Conservation (phyloP, 1,140 invertebrate genomes). For the Zaprionus nigranus region DNA sequence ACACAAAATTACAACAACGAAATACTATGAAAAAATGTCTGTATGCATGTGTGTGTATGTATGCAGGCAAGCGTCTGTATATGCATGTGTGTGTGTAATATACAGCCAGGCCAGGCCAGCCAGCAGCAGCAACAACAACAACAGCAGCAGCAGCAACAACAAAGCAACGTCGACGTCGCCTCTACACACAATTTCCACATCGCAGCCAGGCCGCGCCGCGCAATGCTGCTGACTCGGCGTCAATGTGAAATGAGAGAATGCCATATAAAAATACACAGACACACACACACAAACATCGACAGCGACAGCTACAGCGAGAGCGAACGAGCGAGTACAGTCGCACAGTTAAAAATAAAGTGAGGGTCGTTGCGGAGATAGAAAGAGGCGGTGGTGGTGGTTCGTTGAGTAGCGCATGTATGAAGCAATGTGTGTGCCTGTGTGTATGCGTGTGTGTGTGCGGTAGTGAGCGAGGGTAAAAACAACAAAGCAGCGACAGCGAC, state of each 20-base stretch:
- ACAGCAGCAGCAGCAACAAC: constrained; percentile 38
- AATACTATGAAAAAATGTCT: constrained; percentile 48
- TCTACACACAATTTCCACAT: constrained; percentile 56
- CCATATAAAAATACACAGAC: constrained; percentile 72
- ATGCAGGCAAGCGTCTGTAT: constrained; percentile 14
- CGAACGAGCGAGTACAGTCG: constrained; percentile 78
- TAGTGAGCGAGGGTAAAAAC: constrained; percentile 72
- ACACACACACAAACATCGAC: constrained; percentile 18
- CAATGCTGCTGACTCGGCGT: constrained; percentile 49
- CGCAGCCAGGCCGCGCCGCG: constrained; percentile 44
- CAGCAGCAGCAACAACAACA: neutral
- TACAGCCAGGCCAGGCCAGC: constrained; percentile 43
- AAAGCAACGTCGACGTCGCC: constrained; percentile 41
- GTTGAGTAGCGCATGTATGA: constrained; percentile 25
- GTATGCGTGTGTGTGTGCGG: constrained; percentile 22
- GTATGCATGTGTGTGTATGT: constrained; percentile 22
- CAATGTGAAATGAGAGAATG: constrained; percentile 67
- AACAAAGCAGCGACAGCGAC: constrained; percentile 68
- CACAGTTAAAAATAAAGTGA: constrained; percentile 83
- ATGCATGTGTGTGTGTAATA: constrained; percentile 29
- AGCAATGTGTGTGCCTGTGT: constrained; percentile 3
- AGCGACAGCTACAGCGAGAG: constrained; percentile 55
- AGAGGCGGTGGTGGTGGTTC: constrained; percentile 16
- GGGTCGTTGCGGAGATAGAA: constrained; percentile 50
- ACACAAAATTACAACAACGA: constrained; percentile 52